These are phyloP conservation scores for Nycticorax nycticorax DNA, from an alignment of 2,113 vertebrate genomes.

Conservation along the genomic window DNA sequence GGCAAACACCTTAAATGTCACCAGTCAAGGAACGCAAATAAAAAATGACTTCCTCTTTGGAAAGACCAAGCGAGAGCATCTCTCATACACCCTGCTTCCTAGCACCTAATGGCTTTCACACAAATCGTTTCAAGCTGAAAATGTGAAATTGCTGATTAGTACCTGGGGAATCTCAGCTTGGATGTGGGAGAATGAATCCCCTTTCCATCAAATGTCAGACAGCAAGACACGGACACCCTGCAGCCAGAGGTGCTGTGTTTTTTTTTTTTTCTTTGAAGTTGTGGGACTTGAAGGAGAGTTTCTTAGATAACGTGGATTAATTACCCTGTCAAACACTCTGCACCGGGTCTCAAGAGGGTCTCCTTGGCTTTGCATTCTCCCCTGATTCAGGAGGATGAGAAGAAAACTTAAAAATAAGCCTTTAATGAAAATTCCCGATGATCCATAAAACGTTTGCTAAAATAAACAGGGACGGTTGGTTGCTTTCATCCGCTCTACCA, in stretches of 20 bases:
- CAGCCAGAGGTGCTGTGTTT: constrained; percentile 8
- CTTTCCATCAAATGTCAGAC: constrained; percentile 47
- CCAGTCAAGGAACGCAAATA: neutral
- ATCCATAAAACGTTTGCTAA: neutral
- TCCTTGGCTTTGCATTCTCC: neutral
- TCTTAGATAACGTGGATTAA: constrained; percentile 2
- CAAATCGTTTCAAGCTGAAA: constrained; percentile 26
- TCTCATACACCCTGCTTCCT: neutral
- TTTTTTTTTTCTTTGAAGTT: constrained; percentile 54
- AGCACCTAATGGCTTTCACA: neutral
- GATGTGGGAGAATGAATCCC: constrained; percentile 53
- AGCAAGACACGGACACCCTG: constrained; percentile 13
- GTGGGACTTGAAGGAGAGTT: constrained; percentile 23
- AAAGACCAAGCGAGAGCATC: neutral
- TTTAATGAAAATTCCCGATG: neutral
- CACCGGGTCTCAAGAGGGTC: neutral
- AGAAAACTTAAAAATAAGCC: neutral
- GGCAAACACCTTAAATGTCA: constrained; percentile 14
- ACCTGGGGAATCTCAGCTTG: constrained; percentile 43
- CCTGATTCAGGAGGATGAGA: neutral
- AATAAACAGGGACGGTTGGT: neutral
- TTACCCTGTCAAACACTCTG: neutral
- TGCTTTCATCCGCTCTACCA: neutral
- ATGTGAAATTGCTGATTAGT: constrained; percentile 23
- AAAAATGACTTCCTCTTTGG: constrained; percentile 12